phyloP scores from a whole-genome alignment of 2,888 invertebrate species.

The Oligia latruncula region DNA sequence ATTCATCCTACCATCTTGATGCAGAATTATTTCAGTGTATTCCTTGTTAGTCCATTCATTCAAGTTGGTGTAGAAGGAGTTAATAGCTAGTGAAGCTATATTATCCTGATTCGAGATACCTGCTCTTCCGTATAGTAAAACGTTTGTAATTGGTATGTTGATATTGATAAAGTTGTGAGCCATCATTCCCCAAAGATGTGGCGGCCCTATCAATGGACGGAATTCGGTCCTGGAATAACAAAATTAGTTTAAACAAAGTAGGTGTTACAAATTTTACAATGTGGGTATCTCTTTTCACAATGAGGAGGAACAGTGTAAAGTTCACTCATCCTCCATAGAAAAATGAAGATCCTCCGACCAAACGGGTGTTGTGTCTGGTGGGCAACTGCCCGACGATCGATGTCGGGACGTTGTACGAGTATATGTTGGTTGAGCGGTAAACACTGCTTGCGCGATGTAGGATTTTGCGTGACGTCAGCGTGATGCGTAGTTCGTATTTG shows the following conservation, averaged over 20 bases:
- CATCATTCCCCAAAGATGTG: slow-evolving; percentile 81
- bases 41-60: slow-evolving; percentile 80
- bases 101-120: slow-evolving; percentile 74
- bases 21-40: slow-evolving; percentile 75
- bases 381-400: neutral
- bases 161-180: slow-evolving; percentile 80
- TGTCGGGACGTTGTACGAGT: too few species aligned
- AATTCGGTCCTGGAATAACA: slow-evolving; percentile 72
- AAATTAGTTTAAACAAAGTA: neutral
- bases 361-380: neutral
- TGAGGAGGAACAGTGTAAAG: neutral
- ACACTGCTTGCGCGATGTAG: neutral
- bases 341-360: neutral
- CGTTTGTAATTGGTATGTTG: slow-evolving; percentile 75
- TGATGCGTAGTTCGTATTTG: too few species aligned
- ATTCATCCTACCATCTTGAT: slow-evolving; percentile 79
- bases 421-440: neutral
- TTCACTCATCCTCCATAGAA: neutral
- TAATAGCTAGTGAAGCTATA: slow-evolving; percentile 78
- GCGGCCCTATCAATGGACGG: slow-evolving; percentile 74
- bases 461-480: neutral
- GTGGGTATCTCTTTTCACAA: neutral
- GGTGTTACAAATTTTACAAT: neutral
- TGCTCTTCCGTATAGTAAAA: slow-evolving; percentile 74
- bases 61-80: slow-evolving; percentile 73